Evolutionary conservation across 2,797 vertebrate genomes (phyloP).

Genomic region (Tragelaphus oryx): DNA sequence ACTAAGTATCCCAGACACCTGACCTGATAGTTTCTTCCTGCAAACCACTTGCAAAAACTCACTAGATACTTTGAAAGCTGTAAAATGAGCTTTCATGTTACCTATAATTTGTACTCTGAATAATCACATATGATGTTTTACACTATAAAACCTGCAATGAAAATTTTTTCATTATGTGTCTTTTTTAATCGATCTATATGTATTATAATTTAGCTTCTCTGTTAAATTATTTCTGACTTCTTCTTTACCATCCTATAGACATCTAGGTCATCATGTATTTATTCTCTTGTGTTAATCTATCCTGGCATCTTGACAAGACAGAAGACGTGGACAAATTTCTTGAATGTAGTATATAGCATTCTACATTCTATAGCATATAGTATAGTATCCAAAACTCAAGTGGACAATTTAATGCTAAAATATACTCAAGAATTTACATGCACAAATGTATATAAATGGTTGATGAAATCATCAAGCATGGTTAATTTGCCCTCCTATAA

Average conservation of each 20-base stretch:
- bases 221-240: conserved; percentile 1
- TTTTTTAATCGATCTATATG: not conserved
- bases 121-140: not conserved
- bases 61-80: not conserved
- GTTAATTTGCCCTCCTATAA: not conserved
- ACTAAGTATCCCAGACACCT: not conserved
- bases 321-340: not conserved
- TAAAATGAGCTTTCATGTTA: not conserved
- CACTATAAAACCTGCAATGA: not conserved
- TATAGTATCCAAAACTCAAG: not conserved
- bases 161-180: not conserved
- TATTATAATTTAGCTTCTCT: not conserved
- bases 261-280: not conserved
- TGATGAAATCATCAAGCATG: not conserved
- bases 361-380: not conserved
- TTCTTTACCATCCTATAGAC: not conserved
- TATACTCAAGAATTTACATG: conserved; percentile 34
- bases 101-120: not conserved
- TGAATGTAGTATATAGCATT: not conserved
- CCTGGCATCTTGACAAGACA: conserved; percentile 27
- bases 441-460: not conserved
- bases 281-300: conserved; percentile 4
- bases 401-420: not conserved
- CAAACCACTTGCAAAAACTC: not conserved
- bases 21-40: not conserved